A percentile compares a stretch with the other conserved stretches of the same genome.
Evolutionary conservation across 1,140 invertebrate genomes (phyloP).

Genomic region (Apis florea): DNA sequence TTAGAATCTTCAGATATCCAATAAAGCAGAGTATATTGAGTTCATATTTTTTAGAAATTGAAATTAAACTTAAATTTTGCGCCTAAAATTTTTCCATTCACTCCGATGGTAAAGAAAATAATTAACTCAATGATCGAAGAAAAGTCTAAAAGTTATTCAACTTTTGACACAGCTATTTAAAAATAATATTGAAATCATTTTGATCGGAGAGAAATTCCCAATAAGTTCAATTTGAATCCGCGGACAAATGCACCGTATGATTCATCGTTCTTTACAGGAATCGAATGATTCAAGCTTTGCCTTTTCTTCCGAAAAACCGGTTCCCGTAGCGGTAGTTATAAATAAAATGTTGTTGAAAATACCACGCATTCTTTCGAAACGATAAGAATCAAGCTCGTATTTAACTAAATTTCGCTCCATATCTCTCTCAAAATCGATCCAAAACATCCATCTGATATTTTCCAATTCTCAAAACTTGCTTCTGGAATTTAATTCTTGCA

Average conservation of each 20-base stretch:
- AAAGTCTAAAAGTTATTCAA: too few relatives aligned
- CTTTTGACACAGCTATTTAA: too few relatives aligned
- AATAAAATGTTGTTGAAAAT: conserved; percentile 25
- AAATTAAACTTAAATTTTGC: too few relatives aligned
- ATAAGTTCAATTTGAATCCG: background rate
- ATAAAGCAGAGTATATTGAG: too few relatives aligned
- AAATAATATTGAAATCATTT: background rate
- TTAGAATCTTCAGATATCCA: too few relatives aligned
- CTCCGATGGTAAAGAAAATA: too few relatives aligned
- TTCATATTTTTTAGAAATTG: too few relatives aligned
- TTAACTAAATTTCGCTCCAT: background rate
- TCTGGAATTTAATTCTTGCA: too few relatives aligned
- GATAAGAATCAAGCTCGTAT: background rate
- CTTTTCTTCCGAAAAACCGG: conserved; percentile 31
- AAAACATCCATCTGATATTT: background rate
- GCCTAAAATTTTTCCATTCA: too few relatives aligned
- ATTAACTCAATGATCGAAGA: too few relatives aligned
- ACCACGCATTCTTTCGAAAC: background rate
- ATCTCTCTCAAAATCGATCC: background rate
- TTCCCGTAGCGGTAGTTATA: conserved; percentile 22
- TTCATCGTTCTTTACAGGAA: conserved; percentile 22
- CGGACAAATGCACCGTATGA: background rate
- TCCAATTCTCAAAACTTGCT: background rate
- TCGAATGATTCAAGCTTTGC: conserved; percentile 19
- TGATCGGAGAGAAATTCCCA: background rate